Conservation (phyloP, 2,797 vertebrate genomes). For the Enteromius radiatus region DNA sequence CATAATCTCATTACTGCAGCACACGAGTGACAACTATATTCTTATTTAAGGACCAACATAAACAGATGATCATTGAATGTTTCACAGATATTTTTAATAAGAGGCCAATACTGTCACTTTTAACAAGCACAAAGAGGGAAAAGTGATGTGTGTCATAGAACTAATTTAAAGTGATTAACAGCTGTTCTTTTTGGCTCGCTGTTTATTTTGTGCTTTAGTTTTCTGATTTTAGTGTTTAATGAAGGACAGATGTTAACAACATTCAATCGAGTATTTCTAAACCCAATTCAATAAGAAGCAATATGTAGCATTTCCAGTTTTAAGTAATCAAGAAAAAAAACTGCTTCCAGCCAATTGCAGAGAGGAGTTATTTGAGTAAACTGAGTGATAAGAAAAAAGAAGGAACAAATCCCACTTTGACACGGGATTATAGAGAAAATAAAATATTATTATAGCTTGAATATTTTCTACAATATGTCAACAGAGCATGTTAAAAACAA, state of each 20-base stretch:
- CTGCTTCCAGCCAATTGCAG: background rate
- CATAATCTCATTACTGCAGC: conserved; percentile 32
- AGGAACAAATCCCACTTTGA: background rate
- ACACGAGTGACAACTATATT: conserved; percentile 7
- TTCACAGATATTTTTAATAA: background rate
- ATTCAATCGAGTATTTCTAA: background rate
- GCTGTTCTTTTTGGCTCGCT: conserved; percentile 6
- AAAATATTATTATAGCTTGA: conserved; percentile 1
- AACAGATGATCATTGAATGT: conserved; percentile 1
- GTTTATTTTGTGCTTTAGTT: background rate
- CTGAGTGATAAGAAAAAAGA: background rate
- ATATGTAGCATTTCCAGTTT: background rate
- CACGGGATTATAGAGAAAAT: background rate
- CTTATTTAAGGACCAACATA: conserved; percentile 5
- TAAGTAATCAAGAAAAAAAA: conserved; percentile 7
- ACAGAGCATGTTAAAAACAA: background rate
- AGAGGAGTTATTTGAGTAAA: conserved; percentile 5
- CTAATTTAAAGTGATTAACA: conserved; percentile 4
- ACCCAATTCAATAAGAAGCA: background rate
- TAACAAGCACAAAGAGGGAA: background rate
- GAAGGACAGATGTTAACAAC: background rate
- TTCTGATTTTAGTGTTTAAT: background rate
- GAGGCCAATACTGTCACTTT: conserved; percentile 21
- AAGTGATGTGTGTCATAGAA: background rate
- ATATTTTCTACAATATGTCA: background rate